phyloP scores from a whole-genome alignment of 1,140 invertebrate genomes.

The Bombus impatiens region DNA sequence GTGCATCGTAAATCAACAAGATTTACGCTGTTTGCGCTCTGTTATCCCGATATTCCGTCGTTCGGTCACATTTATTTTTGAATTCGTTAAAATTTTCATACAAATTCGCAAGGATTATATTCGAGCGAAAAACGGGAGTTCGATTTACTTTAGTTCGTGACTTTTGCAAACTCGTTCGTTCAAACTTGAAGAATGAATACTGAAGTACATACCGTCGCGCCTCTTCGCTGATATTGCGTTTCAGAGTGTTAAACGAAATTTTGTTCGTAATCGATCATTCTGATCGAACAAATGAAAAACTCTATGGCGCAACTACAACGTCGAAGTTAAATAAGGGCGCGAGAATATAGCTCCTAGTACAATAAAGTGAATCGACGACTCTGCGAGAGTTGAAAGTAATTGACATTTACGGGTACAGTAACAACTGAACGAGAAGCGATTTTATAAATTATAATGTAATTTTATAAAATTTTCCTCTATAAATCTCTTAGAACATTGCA shows the following conservation, averaged over 20 bases:
- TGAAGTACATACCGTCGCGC: background rate
- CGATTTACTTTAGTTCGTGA: background rate
- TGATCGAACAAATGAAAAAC: background rate
- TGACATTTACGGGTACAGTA: background rate
- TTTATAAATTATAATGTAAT: constrained; percentile 2
- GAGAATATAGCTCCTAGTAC: background rate
- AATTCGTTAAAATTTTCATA: background rate
- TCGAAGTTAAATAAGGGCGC: background rate
- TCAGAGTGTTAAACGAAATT: background rate
- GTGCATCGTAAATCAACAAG: background rate
- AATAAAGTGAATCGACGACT: background rate
- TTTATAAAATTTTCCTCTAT: background rate
- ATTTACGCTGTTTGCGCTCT: background rate
- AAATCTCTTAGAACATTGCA: background rate
- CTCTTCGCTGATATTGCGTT: background rate
- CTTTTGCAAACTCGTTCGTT: background rate
- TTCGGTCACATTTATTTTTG: background rate
- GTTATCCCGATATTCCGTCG: background rate
- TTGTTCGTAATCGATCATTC: background rate
- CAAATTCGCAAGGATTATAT: background rate
- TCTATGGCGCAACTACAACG: background rate
- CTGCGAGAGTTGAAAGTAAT: background rate
- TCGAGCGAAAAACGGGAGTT: background rate
- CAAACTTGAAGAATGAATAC: background rate
- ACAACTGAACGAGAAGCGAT: no score